Percentiles rank a stretch among this genome's conserved stretches.
These are phyloP conservation scores for Rhadina sibilatrix DNA, from an alignment of 2,113 vertebrate species.

Conservation along the genomic window DNA sequence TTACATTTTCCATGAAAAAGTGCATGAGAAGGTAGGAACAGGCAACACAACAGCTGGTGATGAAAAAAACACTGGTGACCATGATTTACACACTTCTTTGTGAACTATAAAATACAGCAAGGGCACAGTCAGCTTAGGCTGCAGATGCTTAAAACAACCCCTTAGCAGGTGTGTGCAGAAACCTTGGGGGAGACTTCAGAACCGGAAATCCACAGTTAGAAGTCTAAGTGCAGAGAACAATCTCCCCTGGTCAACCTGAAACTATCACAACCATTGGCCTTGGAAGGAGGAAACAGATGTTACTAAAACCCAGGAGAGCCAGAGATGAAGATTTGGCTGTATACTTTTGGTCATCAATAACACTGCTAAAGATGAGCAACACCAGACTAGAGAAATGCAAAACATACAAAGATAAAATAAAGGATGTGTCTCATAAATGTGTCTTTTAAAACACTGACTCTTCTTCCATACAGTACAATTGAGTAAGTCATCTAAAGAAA, in stretches of 20 bases:
- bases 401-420: background rate
- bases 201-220: background rate
- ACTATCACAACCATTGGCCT: background rate
- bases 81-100: background rate
- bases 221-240: background rate
- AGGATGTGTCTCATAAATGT: background rate
- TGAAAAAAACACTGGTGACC: background rate
- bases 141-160: background rate
- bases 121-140: background rate
- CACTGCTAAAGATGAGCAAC: background rate
- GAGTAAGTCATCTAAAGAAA: background rate
- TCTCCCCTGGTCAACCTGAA: background rate
- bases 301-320: background rate
- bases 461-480: background rate
- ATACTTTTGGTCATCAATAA: background rate
- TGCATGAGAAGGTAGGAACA: background rate
- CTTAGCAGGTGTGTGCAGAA: background rate
- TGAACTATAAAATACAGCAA: background rate
- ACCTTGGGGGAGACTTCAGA: background rate
- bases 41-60: background rate
- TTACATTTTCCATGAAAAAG: background rate
- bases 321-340: background rate
- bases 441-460: background rate
- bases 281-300: background rate
- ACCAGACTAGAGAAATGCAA: background rate